Base-by-base conservation (phyloP, 2,113 vertebrate genomes). In the Varanus salvator region DNA sequence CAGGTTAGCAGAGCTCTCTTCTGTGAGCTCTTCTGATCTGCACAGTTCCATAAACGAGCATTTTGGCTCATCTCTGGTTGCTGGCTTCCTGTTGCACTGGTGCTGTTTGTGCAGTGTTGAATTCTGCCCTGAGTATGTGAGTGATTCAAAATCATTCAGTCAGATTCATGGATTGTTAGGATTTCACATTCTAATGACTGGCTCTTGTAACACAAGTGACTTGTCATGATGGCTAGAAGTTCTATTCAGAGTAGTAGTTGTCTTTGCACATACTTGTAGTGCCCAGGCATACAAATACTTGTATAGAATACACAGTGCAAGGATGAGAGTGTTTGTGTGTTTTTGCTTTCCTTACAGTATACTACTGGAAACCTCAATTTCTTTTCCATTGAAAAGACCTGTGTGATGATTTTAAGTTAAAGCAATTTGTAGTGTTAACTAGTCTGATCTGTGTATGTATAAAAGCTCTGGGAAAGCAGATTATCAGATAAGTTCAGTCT, bases 351-450 rank as follows among this genome's bases (percentile, higher is more conserved):
- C 54, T 38, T 25, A n/a, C 69, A 60, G 14, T 29, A 64, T 29
- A 21, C 21, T 77, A 19, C 34, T 48, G 54, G 38, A 87, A 86
- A 76, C 14, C 34, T 27, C 38, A 19, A 34, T 75, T 88, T 0
- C 0, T 87, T 17, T 86, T 84, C 86, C 91, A 88, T 75, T 87
- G 85, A 81, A 44, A 44, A 44, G 90, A 29, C 8, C 23, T 17
- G 14, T 2, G 9, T 54, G 81, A 85, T 4, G 34, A 72, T 83
- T 89, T 27, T 72, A 57, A 86, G 69, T 81, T 84, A 21, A 88
- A 84, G 86, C 88, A 91, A 90, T 91, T 89, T 91, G 95, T 95
- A 57, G 89, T 92, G n/a, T 60, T 94, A 89, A 72, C 14, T 69
- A 57, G 6, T 86, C 91, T 78, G 91, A 92, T 91, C 60, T 84